Evolutionary conservation across 2,797 vertebrate genomes (phyloP).

Genomic region (Acrocephalus scirpaceus): DNA sequence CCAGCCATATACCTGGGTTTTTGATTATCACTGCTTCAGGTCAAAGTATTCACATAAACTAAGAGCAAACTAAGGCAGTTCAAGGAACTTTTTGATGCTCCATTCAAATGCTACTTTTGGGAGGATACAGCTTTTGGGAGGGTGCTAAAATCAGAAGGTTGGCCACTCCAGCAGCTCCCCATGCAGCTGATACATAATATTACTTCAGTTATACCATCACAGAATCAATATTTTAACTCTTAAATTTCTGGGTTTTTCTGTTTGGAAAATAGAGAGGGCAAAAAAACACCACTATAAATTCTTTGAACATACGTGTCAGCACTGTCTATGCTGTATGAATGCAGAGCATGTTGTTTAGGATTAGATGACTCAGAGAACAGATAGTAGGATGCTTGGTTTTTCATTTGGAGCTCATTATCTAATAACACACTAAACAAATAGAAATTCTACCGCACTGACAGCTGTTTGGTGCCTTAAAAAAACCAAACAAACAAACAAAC

Average conservation of each 20-base stretch:
- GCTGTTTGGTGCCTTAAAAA: background rate
- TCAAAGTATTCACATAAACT: background rate
- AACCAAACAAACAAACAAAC: background rate
- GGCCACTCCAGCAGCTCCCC: background rate
- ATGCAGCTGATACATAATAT: background rate
- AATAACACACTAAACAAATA: background rate
- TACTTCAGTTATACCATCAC: background rate
- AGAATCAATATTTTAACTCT: background rate
- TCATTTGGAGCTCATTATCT: constrained; percentile 23
- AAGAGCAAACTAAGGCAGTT: background rate
- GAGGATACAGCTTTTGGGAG: background rate
- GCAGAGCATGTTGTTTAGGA: background rate
- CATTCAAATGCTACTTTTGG: background rate
- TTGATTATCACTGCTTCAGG: background rate
- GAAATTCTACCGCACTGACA: background rate
- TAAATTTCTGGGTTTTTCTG: background rate
- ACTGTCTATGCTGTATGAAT: background rate
- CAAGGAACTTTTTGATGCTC: background rate
- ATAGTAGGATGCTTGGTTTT: background rate
- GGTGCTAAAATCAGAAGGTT: background rate
- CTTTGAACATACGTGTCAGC: background rate
- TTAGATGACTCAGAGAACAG: background rate
- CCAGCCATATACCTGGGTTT: background rate
- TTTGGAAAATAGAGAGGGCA: background rate
- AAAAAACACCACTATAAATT: background rate